Evolutionary conservation across 64 coral and sea anemone species (phyloP).

Genomic region (Pachyseris speciosa): DNA sequence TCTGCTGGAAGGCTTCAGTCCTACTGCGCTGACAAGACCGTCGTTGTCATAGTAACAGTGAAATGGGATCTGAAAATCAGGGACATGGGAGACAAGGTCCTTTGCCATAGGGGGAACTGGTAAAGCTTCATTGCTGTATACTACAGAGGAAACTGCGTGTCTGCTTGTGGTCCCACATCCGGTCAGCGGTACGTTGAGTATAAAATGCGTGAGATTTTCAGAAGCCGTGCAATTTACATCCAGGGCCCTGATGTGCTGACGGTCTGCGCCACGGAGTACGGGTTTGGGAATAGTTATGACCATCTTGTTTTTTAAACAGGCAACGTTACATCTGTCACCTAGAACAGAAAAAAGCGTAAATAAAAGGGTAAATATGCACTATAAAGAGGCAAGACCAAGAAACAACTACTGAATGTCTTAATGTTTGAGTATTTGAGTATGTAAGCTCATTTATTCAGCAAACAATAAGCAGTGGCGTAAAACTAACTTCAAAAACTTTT

Average conservation of each 20-base stretch:
- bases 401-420: no score
- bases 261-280: conserved; percentile 19
- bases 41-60: conserved; percentile 61
- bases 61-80: conserved; percentile 56
- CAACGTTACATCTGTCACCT: background rate
- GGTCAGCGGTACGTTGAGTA: conserved; percentile 57
- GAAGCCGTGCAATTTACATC: conserved; percentile 34
- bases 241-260: conserved; percentile 26
- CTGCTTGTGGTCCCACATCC: conserved; percentile 61
- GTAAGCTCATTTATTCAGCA: no score
- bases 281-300: conserved; percentile 24
- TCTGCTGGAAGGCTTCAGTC: background rate
- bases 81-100: conserved; percentile 5
- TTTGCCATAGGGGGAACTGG: background rate
- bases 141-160: conserved; percentile 25
- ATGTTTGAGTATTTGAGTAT: no score
- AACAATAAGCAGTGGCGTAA: no score
- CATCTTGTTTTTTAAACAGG: conserved; percentile 56
- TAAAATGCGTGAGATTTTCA: conserved; percentile 44
- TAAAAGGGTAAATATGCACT: background rate
- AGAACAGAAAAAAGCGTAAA: background rate
- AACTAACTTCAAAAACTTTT: no score
- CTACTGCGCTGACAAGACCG: conserved; percentile 16
- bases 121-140: conserved; percentile 64
- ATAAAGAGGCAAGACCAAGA: no score